phyloP scores from a whole-genome alignment of 2,113 vertebrate genomes.

The Dasypus novemcinctus region DNA sequence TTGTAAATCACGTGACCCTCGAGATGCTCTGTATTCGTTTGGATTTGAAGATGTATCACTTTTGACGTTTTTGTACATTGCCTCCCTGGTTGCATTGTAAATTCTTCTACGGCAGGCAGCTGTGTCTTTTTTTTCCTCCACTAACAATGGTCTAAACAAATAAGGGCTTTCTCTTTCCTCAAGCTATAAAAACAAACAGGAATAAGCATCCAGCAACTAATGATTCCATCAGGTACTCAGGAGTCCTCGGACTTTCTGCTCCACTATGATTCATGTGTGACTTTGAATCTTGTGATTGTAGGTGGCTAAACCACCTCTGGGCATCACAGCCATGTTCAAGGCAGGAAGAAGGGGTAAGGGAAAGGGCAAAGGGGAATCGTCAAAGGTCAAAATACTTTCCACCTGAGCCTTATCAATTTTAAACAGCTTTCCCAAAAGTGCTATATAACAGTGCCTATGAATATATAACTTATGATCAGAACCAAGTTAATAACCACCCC shows the following conservation, averaged over 20 bases:
- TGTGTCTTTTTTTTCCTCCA: not conserved
- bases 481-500: not conserved
- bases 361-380: not conserved
- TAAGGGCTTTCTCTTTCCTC: not conserved
- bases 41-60: not conserved
- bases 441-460: not conserved
- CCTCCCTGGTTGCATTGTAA: not conserved
- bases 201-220: not conserved
- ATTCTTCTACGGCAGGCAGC: not conserved
- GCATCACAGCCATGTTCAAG: not conserved
- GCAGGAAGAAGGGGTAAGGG: not conserved
- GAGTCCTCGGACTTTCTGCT: not conserved
- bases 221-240: not conserved
- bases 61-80: constrained; percentile 22
- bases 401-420: not conserved
- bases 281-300: not conserved
- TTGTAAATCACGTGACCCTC: constrained; percentile 1
- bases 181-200: not conserved
- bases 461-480: not conserved
- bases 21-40: not conserved
- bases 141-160: constrained; percentile 5
- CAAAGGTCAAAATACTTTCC: not conserved
- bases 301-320: not conserved
- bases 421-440: not conserved
- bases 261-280: not conserved